Evolutionary conservation across 2,888 invertebrate species (phyloP), one percentile per base, ranked within the genome.

Genomic region (Augochlorella aurata): DNA sequence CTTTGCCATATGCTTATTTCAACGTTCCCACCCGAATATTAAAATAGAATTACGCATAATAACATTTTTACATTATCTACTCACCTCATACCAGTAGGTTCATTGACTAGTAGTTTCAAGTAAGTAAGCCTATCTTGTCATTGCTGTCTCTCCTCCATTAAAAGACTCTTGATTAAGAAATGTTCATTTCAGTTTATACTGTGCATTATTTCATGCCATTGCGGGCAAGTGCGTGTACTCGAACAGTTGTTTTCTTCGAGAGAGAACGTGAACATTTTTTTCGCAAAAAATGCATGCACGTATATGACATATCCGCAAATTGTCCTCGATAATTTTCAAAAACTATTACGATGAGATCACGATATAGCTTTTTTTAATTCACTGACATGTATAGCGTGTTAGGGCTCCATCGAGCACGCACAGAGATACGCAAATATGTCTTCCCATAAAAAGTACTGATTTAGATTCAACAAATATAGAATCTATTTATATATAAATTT

Each of bases 71-170:
- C 92, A 90, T 90, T 91, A 83, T 91, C 92, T 93, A 93, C 93
- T 93, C 93, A 93, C 93, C 93, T 93, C 89, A 82, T 87, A 87
- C 85, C 88, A 89, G 90, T 88, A 90, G 90, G 74, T 90, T 92
- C 91, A 92, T 91, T 92, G 92, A 88, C 88, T 93, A 92, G 93
- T 89, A 92, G 92, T 91, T 92, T 93, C 92, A 92, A 93, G 92
- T 92, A 93, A 92, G 93, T 92, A 92, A 93, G 90, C 89, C 90
- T 92, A 92, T 92, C 93, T 93, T 92, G 93, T 91, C 90, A 92
- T 91, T 90, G 93, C 87, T 89, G 93, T 91, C 82, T 90, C 91
- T 92, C 87, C 93, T 92, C 91, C 92, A 85, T 88, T 90, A 91
- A 92, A 91, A 90, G 90, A 91, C 85, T 92, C 88, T 89, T 87